Evolutionary conservation across 2,888 invertebrate species (phyloP), one percentile per base, ranked within the genome.

Genomic region (Lysandra bellargus): DNA sequence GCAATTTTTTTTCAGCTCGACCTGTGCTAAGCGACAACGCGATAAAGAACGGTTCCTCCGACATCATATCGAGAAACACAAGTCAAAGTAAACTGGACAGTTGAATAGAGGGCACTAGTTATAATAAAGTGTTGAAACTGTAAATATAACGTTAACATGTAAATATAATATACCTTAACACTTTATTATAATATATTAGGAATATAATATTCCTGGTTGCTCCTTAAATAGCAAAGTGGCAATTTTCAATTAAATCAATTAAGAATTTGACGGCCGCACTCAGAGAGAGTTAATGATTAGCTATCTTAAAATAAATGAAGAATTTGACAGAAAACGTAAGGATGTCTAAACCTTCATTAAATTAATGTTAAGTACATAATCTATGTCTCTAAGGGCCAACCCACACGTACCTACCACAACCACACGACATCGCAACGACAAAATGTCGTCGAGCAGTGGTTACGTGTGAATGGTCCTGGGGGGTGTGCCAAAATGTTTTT

Each of bases 21-120:
- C 90, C 93, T 60, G 89, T 89, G 1, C 82, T 90, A 80, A 92
- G 92, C 82, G 93, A 94, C 82, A 91, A 91, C 72, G 90, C 89
- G 1, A 86, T 85, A 80, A 87, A 82, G 79, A 86, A 85, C 4
- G 87, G 86, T 3, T 89, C 89, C 0, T 83, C 80, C 7, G 90
- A 90, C 81, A 4, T 37, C 1, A 86, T 88, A 2, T 93, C 94
- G 0, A 86, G 91, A 85, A 89, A 90, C 80, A 93, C 92, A 91
- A 93, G 94, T 92, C 94, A 92, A 86, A 88, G 90, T 81, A 93
- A 90, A 85, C 84, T 93, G 85, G 93, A 93, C 80, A 88, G 92
- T 84, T 94, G 93, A 89, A 74, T 23, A 17, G 53, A 74, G n/a
- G 9, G n/a, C 12, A 2, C 30, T 9, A 33, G 57, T 76, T 76